Percentiles rank a stretch among this genome's conserved stretches.
These are phyloP conservation scores for Amphibalanus amphitrite DNA, from an alignment of 1,140 invertebrate species.

Conservation along the genomic window DNA sequence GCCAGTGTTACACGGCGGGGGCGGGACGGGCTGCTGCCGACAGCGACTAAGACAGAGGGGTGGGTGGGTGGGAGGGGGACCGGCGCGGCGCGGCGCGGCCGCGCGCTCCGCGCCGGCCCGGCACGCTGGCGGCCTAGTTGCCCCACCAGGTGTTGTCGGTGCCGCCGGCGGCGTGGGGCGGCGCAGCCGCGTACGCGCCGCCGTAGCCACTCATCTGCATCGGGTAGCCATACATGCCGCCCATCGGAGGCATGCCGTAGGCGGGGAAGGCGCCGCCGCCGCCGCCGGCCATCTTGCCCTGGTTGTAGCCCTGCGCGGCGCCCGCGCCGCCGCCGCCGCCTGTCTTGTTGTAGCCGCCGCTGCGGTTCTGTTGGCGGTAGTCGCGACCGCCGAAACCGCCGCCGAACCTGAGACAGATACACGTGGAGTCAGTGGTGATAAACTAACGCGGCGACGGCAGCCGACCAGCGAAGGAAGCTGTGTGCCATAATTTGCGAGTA, in stretches of 20 bases:
- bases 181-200: background rate
- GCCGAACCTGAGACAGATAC: constrained; percentile 13
- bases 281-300: background rate
- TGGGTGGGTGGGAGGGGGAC: no score
- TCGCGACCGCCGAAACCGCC: constrained; percentile 66
- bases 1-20: no score
- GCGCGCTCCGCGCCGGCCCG: no score
- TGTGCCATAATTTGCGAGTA: no score
- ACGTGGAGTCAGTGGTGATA: no score
- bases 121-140: background rate
- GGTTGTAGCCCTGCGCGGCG: background rate
- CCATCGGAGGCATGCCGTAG: background rate
- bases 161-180: background rate
- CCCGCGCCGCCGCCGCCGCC: constrained; percentile 6
- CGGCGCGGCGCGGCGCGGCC: no score
- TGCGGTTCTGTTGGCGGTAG: constrained; percentile 52
- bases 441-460: no score
- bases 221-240: background rate
- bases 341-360: constrained; percentile 23
- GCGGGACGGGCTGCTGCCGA: background rate
- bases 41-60: background rate
- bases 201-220: background rate
- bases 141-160: background rate
- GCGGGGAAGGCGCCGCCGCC: background rate
- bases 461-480: no score